Evolutionary conservation across 2,888 invertebrate genomes (phyloP), one percentile per base, ranked within the genome.

Genomic region (Nowickia ferox): DNA sequence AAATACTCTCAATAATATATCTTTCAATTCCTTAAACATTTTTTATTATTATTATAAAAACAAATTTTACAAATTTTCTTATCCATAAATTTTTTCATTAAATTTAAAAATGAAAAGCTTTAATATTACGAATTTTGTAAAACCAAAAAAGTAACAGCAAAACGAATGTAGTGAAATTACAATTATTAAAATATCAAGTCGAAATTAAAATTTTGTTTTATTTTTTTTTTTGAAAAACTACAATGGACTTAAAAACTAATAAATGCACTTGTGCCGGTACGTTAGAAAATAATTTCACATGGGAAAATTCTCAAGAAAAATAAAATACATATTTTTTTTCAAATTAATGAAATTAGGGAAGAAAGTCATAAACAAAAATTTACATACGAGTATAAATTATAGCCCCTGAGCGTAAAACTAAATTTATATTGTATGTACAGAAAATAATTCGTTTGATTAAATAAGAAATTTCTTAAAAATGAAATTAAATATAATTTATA

Each of bases 201-300:
- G 22, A 74, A 30, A 77, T 11, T 30, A 77, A 51, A 61, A 79
- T 66, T 44, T 46, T 9, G 46, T 61, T 53, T n/a, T n/a, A 13
- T 65, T 44, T 71, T 17, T 5, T 17, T 61, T 38, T 61, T 40
- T 46, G n/a, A 42, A 72, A 71, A 66, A 63, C n/a, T 19, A 40
- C 10, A 61, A 44, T n/a, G 38, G 75, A 80, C 79, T 75, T 85
- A 76, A 63, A 80, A 63, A 84, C 76, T 91, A 92, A 89, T 92
- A 92, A 92, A 92, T 92, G 92, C 92, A 92, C 90, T 91, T 90
- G 88, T 89, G 91, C 92, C 89, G 90, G 90, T 92, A 92, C 92
- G 90, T 90, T 63, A 87, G 88, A 84, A 86, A 87, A 87, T 69
- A 80, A 82, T 85, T 83, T 79, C 57, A 66, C 42, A 57, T 15